phyloP scores from a whole-genome alignment of 1,140 invertebrate species.

The Drosophila athabasca region DNA sequence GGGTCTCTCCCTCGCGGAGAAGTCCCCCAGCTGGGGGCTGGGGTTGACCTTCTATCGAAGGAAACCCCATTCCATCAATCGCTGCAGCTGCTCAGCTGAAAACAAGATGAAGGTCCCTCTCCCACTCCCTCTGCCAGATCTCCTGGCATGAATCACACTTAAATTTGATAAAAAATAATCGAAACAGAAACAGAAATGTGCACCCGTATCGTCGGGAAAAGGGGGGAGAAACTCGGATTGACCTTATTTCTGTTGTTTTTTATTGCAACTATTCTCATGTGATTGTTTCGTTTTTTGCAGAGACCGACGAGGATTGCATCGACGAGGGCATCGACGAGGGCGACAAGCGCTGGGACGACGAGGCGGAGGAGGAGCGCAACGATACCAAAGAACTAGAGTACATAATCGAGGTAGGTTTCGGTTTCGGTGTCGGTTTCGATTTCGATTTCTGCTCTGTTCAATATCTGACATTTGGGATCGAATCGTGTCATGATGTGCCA shows the following conservation, averaged over 20 bases:
- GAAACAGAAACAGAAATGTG: neutral
- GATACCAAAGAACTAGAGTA: conserved; percentile 83
- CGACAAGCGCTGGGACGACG: conserved; percentile 82
- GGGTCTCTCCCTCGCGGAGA: neutral
- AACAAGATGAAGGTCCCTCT: conserved; percentile 21
- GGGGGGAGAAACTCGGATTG: neutral
- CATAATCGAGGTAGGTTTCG: conserved; percentile 79
- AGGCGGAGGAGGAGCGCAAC: conserved; percentile 85
- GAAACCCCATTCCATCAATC: conserved; percentile 24
- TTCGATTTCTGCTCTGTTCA: conserved; percentile 26
- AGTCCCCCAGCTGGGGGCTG: conserved; percentile 7
- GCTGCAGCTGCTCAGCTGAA: neutral
- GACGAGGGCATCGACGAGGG: conserved; percentile 91
- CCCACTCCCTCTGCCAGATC: too few species aligned
- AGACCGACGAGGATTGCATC: conserved; percentile 95
- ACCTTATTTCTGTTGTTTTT: neutral
- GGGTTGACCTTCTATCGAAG: neutral
- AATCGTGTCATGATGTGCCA: conserved; percentile 42
- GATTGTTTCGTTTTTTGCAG: conserved; percentile 72
- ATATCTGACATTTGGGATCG: conserved; percentile 35
- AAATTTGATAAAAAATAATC: conserved; percentile 5
- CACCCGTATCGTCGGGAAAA: neutral
- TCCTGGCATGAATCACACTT: conserved; percentile 29
- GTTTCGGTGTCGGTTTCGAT: neutral
- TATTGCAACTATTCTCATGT: neutral